These are phyloP conservation scores for Nycticorax nycticorax DNA, from an alignment of 2,113 vertebrate species.

Conservation along the genomic window DNA sequence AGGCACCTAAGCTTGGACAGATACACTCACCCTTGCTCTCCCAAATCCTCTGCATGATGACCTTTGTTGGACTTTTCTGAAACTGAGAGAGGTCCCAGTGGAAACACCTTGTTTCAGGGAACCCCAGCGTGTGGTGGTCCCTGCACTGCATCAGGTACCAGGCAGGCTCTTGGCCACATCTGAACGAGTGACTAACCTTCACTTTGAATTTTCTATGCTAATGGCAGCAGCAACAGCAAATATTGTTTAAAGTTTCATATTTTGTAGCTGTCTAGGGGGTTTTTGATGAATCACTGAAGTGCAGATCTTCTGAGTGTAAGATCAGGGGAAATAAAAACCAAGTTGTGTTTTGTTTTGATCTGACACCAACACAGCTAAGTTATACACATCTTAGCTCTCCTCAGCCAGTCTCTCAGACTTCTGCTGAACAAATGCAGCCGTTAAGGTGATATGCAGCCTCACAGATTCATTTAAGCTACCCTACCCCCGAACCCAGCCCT, in stretches of 20 bases:
- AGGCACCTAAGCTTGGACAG: not conserved
- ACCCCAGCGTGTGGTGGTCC: not conserved
- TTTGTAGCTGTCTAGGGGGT: not conserved
- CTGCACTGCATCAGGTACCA: not conserved
- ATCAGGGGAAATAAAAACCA: not conserved
- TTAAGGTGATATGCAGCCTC: not conserved
- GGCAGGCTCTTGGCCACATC: not conserved
- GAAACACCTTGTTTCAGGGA: not conserved
- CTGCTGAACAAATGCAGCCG: not conserved
- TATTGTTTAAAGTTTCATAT: not conserved
- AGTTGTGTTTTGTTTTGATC: not conserved
- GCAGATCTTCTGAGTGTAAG: not conserved
- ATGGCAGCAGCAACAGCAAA: not conserved
- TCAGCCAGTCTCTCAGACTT: not conserved
- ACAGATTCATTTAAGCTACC: not conserved
- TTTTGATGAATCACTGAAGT: constrained; percentile 11
- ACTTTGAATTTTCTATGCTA: not conserved
- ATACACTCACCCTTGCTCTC: not conserved
- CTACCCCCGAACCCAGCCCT: not conserved
- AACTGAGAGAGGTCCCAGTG: not conserved
- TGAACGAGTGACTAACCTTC: not conserved
- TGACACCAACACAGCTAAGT: not conserved
- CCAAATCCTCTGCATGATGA: not conserved
- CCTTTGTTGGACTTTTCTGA: not conserved
- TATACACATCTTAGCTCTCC: not conserved